phyloP scores from a whole-genome alignment of 2,113 vertebrate genomes.

The Amphiprion percula region DNA sequence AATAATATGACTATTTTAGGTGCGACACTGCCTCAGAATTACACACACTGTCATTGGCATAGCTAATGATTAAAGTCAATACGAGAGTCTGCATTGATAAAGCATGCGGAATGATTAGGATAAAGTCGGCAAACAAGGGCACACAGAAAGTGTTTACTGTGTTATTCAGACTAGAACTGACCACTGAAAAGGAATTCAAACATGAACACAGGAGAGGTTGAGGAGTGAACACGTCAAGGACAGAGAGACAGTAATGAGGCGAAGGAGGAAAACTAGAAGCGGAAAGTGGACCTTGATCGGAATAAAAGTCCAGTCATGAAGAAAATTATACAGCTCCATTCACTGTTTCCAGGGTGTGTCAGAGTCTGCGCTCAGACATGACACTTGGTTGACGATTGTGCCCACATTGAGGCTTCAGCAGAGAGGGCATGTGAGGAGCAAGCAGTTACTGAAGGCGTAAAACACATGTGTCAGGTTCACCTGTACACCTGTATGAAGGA shows the following conservation, averaged over 20 bases:
- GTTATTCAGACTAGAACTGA: not conserved
- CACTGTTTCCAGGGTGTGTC: slow-evolving; percentile 73
- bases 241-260: not conserved
- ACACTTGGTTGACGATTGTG: not conserved
- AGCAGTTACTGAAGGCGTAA: not conserved
- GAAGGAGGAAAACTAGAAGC: not conserved
- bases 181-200: not conserved
- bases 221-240: not conserved
- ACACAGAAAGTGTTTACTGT: not conserved
- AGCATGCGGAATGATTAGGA: not conserved
- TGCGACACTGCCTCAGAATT: not conserved
- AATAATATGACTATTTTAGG: not conserved
- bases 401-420: not conserved
- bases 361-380: slow-evolving; percentile 8
- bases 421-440: not conserved
- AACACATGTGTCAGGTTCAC: not conserved
- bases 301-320: slow-evolving; percentile 45
- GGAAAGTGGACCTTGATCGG: slow-evolving; percentile 44
- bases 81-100: not conserved
- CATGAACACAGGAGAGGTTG: not conserved
- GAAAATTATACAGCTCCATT: slow-evolving; percentile 38
- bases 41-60: slow-evolving; percentile 8
- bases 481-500: not conserved
- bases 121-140: not conserved
- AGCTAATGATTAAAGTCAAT: not conserved